Evolutionary conservation across 2,797 vertebrate species (phyloP).

Genomic region (Euphonia xanthogaster): DNA sequence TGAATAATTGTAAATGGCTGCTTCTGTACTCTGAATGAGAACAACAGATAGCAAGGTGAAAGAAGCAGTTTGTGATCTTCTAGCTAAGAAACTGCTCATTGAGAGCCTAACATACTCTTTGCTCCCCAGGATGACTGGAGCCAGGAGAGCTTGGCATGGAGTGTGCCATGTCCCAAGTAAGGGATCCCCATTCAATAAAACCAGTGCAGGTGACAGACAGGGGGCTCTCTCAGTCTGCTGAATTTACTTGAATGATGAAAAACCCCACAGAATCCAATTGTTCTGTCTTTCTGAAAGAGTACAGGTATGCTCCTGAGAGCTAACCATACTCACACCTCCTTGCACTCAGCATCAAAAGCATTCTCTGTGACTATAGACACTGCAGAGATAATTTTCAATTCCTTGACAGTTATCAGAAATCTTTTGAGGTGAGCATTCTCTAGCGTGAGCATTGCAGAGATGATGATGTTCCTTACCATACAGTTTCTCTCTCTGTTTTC

Average conservation of each 20-base stretch:
- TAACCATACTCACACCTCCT: background rate
- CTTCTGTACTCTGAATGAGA: background rate
- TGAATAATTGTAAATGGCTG: background rate
- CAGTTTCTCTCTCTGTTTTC: constrained; percentile 91
- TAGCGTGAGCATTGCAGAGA: background rate
- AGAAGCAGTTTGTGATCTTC: background rate
- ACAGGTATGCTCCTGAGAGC: background rate
- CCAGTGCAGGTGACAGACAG: background rate
- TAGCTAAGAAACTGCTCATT: background rate
- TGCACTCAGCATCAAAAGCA: background rate
- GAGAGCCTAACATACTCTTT: background rate
- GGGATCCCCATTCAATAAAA: background rate
- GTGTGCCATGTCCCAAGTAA: background rate
- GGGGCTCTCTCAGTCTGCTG: constrained; percentile 42
- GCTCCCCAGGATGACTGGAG: background rate
- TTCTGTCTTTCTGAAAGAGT: background rate
- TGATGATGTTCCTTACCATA: constrained; percentile 82
- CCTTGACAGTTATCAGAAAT: background rate
- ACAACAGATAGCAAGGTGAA: background rate
- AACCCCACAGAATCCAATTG: background rate
- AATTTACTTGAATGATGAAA: background rate
- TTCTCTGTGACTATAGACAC: background rate
- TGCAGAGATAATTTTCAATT: background rate
- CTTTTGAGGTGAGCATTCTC: background rate
- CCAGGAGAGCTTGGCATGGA: background rate